Conservation (phyloP, 2,888 invertebrate species). For the Thecophora atra region DNA sequence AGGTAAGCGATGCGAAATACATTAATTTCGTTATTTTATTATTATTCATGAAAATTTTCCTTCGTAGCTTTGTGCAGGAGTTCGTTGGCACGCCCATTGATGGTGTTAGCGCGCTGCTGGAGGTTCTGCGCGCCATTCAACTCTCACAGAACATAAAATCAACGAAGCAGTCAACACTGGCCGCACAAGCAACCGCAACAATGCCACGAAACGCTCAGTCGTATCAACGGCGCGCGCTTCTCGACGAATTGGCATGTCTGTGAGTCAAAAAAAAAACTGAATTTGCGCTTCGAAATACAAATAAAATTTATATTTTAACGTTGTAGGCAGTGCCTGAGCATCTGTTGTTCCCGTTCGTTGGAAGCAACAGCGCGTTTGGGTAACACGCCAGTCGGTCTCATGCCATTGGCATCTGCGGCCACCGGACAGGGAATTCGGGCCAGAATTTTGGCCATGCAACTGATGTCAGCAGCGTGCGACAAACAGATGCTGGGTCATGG, state of each 20-base stretch:
- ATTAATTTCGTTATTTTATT: no score
- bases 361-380: slow-evolving; percentile 83
- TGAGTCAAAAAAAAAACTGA: slow-evolving; percentile 61
- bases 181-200: slow-evolving; percentile 54
- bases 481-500: slow-evolving; percentile 63
- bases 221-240: slow-evolving; percentile 76
- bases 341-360: slow-evolving; percentile 80
- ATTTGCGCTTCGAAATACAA: neutral
- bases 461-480: slow-evolving; percentile 85
- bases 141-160: slow-evolving; percentile 76
- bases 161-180: slow-evolving; percentile 47
- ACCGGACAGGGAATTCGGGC: slow-evolving; percentile 89
- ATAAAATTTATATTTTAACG: neutral
- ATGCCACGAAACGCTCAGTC: slow-evolving; percentile 72
- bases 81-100: slow-evolving; percentile 89
- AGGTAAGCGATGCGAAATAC: slow-evolving; percentile 72
- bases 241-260: slow-evolving; percentile 89
- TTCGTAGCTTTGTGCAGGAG: slow-evolving; percentile 86
- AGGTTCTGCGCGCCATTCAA: slow-evolving; percentile 86
- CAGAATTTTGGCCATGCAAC: slow-evolving; percentile 85
- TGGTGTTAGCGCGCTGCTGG: slow-evolving; percentile 84
- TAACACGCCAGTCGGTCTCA: slow-evolving; percentile 81
- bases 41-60: no score
- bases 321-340: slow-evolving; percentile 79
- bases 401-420: slow-evolving; percentile 85